Evolutionary conservation across 53 echinoderm and acorn worm genomes (phyloP), one percentile per base, ranked within the genome.

Genomic region (Echinometra lucunter): DNA sequence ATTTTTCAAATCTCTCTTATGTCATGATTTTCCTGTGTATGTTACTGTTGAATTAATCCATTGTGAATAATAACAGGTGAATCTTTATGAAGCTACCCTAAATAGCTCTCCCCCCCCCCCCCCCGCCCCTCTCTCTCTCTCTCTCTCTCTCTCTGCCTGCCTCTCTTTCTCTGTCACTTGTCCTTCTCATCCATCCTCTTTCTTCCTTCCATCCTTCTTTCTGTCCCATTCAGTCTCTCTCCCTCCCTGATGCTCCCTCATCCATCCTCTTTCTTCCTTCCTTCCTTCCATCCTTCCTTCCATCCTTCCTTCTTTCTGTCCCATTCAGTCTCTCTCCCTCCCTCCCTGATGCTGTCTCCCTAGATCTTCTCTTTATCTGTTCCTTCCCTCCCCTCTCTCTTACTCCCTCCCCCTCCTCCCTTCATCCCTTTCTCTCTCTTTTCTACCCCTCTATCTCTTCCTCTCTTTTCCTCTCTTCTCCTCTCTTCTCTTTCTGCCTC

Each of bases 331-430:
- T 57, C 49, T 57, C 83, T 56, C 82, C 60, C 58, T 34, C 83
- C 85, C 60, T 42, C 57, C 57, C 37, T 94, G 58, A 28, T 37
- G 57, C 17, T 82, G 21, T 47, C 85, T 56, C 58, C 28, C 58
- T 23, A n/a, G n/a, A 15, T 32, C 94, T 32, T 25, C 57, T 38
- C 85, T 13, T 47, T 47, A 47, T 6, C 4, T 47, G 4, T 9
- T 47, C 27, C 47, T 94, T 56, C 82, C 60, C 58, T 34, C 58
- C 83, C 85, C 60, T 42, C 57, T 80, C 37, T 94, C 85, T 47
- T 37, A 57, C 17, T 82, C 37, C 30, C 85, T 56, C 58, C 28
- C 58, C 8, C 38, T 32, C 94, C 16, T 25, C 57, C 58, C 85
- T 13, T 47, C 9, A 47, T 6, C 4, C 9, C 9, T 9, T 47